Percentiles rank a stretch among this genome's conserved stretches.
phyloP scores from a whole-genome alignment of 2,797 vertebrate species.

The Bradypus variegatus region DNA sequence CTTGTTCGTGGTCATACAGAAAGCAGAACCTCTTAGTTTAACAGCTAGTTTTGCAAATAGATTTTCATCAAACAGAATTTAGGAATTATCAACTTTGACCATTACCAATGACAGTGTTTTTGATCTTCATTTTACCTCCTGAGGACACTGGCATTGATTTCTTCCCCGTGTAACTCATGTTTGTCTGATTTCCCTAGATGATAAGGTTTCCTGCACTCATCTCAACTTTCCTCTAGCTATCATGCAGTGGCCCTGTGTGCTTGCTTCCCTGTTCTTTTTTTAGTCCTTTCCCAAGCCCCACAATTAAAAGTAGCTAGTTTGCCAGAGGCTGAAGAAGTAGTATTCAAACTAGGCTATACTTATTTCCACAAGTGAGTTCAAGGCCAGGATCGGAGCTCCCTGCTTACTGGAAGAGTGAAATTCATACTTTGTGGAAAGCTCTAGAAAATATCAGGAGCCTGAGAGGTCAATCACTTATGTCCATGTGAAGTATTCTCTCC shows the following conservation, averaged over 20 bases:
- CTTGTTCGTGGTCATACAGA: not conserved
- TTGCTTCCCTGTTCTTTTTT: not conserved
- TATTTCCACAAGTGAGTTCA: conserved; percentile 26
- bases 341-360: conserved; percentile 32
- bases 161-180: not conserved
- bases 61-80: not conserved
- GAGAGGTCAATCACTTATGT: not conserved
- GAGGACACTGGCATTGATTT: not conserved
- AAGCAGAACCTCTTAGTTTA: not conserved
- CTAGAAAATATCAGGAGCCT: conserved; percentile 22
- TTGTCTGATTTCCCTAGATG: not conserved
- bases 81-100: not conserved
- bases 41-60: not conserved
- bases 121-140: not conserved
- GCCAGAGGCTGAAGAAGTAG: conserved; percentile 29
- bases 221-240: not conserved
- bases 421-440: not conserved
- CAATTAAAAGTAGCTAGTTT: conserved; percentile 29
- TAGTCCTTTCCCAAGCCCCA: conserved; percentile 41
- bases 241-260: not conserved
- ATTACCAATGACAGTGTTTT: not conserved
- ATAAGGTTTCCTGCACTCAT: not conserved
- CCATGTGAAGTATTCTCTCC: not conserved
- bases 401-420: not conserved
- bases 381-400: conserved; percentile 31